Conservation (phyloP, 2,888 invertebrate species). For the Pachycephus smyrnensis region DNA sequence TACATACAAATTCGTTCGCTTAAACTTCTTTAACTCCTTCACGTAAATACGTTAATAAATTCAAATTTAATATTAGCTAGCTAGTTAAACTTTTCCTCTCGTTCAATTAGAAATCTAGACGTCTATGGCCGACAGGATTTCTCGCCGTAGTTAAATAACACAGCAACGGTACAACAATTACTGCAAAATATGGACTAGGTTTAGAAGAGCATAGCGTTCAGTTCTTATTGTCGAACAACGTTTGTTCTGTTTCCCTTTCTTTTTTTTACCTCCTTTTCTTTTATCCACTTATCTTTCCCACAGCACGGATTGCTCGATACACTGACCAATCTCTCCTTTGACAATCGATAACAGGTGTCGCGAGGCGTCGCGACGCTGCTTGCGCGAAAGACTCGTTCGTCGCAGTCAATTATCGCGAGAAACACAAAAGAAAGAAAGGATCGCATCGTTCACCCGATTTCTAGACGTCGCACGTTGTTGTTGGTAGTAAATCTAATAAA, state of each 20-base stretch:
- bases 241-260: constrained; percentile 4
- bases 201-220: constrained; percentile 19
- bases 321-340: background rate
- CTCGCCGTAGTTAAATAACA: background rate
- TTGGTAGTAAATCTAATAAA: constrained; percentile 4
- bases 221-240: constrained; percentile 22
- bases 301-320: too few species aligned
- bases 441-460: background rate
- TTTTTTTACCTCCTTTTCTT: background rate
- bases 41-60: background rate
- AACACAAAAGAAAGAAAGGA: background rate
- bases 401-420: background rate
- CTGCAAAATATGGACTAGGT: constrained; percentile 22
- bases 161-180: constrained; percentile 1
- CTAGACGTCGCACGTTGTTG: background rate
- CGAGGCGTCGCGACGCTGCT: too few species aligned
- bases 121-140: background rate
- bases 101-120: constrained; percentile 14
- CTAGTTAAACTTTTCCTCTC: background rate
- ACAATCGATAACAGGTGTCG: background rate
- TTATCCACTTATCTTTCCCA: background rate
- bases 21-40: background rate
- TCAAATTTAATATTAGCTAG: background rate
- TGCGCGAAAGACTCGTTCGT: background rate
- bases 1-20: background rate